Percentiles rank a stretch among this genome's conserved stretches.
Evolutionary conservation across 2,113 vertebrate species (phyloP).

Genomic region (Acrocephalus arundinaceus): DNA sequence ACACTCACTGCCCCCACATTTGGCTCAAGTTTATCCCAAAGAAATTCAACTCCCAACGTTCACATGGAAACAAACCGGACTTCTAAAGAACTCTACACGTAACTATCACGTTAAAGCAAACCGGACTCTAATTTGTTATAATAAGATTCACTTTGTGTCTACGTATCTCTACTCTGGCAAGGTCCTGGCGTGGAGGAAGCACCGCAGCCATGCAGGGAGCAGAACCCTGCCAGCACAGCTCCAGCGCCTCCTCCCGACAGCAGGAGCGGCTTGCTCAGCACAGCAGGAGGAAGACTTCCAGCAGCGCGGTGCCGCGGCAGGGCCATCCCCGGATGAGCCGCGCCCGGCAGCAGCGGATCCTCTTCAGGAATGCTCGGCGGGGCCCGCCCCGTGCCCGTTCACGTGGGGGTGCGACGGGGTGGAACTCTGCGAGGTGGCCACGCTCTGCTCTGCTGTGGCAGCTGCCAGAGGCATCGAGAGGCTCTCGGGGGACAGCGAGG

Average conservation of each 20-base stretch:
- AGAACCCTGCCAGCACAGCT: not conserved
- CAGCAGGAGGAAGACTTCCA: conserved; percentile 39
- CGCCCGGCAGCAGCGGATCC: not conserved
- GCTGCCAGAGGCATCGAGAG: conserved; percentile 72
- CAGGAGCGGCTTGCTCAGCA: not conserved
- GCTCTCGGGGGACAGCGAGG: conserved; percentile 76
- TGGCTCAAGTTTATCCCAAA: conserved; percentile 12
- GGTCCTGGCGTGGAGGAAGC: not conserved
- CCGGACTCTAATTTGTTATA: not conserved
- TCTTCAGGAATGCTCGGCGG: conserved; percentile 76
- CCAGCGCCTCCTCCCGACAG: not conserved
- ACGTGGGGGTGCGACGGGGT: conserved; percentile 76
- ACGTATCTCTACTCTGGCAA: not conserved
- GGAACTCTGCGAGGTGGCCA: conserved; percentile 68
- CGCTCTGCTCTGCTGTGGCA: conserved; percentile 55
- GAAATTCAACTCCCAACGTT: not conserved
- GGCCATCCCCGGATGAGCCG: accelerated
- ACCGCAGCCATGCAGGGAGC: not conserved
- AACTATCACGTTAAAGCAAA: not conserved
- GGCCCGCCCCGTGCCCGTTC: conserved; percentile 79
- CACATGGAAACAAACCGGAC: not conserved
- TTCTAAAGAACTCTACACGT: not conserved
- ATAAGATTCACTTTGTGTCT: not conserved
- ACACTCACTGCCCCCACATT: not conserved
- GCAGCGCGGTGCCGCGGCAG: not conserved